Percentiles rank a stretch among this genome's conserved stretches.
Evolutionary conservation across 2,113 vertebrate genomes (phyloP).

Genomic region (Psittacara wagleri): DNA sequence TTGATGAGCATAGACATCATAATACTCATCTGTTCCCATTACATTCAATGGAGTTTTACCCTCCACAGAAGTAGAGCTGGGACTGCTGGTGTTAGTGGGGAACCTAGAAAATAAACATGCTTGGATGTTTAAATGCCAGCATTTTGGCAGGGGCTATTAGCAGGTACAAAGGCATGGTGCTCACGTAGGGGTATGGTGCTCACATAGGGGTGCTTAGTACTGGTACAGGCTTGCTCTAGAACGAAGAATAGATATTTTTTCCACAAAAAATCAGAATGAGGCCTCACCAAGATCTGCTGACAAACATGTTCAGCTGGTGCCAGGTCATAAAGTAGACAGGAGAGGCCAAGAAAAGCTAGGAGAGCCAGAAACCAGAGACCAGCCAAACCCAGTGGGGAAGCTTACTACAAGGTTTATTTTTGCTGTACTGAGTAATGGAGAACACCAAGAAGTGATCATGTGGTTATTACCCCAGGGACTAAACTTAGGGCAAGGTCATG

Average conservation of each 20-base stretch:
- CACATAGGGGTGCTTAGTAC: background rate
- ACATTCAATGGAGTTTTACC: background rate
- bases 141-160: background rate
- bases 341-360: background rate
- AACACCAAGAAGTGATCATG: fast-evolving
- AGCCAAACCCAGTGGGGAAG: background rate
- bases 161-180: background rate
- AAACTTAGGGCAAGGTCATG: background rate
- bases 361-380: background rate
- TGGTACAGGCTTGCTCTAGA: background rate
- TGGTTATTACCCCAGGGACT: background rate
- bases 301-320: background rate
- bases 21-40: slow-evolving; percentile 46
- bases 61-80: background rate
- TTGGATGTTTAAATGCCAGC: background rate
- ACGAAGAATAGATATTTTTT: background rate
- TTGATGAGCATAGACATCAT: slow-evolving; percentile 40
- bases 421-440: background rate
- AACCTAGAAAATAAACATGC: background rate
- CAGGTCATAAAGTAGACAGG: background rate
- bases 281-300: background rate
- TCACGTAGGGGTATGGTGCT: background rate
- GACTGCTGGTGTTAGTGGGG: background rate
- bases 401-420: background rate
- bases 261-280: background rate